Evolutionary conservation across 2,113 vertebrate species (phyloP), one percentile per base, ranked within the genome.

Genomic region (Bungarus multicinctus): DNA sequence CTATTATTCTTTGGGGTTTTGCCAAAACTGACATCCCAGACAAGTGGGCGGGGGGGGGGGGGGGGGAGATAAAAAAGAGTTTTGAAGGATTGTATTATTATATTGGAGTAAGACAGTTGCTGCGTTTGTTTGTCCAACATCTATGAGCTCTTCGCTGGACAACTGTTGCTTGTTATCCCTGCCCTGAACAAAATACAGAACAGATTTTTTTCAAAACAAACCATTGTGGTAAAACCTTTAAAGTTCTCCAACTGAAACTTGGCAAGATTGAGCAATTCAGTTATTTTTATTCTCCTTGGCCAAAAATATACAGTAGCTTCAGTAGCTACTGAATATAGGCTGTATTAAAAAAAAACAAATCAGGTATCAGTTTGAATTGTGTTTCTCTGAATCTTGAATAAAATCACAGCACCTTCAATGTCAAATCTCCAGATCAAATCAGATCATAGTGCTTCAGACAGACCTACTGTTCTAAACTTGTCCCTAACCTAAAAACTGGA

Each of bases 401-500:
- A 81, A 81, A 81, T 81, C 74, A 43, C 7, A 81, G 18, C 6
- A 7, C 34, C 74, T 81, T 43, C 74, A 43, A 81, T 7, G 6
- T 81, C 34, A 81, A 81, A 81, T 22, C 34, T 81, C 34, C 69
- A 81, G 18, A 81, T 81, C 2, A 43, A 81, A 81, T 81, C 18
- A 81, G 20, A 43, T 81, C 18, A 43, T 81, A 4, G 1, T 81
- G 7, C 34, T 81, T 81, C 22, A 39, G 6, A 81, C 74, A 43
- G 5, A 81, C 22, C 34, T 81, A 81, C 54, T 25, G 10, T 85
- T n/a, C 39, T n/a, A 53, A 91, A 55, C 30, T 34, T 91, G 54
- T 43, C 14, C 25, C 4, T 92, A 16, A 18, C 89, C 91, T 86
- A 89, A 23, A 88, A 92, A 88, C 34, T 81, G 87, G 89, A 95